These are phyloP conservation scores for Leptodactylus fuscus DNA, from an alignment of 2,113 vertebrate genomes.

Conservation along the genomic window DNA sequence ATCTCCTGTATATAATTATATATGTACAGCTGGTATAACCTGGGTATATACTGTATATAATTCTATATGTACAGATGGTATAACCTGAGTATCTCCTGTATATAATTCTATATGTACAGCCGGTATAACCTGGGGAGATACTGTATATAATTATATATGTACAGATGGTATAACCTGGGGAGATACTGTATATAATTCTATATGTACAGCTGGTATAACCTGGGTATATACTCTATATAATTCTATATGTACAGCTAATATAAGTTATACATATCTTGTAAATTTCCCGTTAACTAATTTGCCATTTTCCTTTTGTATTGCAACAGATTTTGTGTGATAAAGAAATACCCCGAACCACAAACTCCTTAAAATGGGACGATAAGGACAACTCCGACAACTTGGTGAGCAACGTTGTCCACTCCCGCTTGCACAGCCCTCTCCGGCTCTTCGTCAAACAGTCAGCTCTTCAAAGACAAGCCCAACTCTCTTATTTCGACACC, in stretches of 20 bases:
- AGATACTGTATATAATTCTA: background rate
- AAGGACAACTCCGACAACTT: conserved; percentile 79
- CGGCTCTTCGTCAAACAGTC: conserved; percentile 91
- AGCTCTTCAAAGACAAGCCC: conserved; percentile 82
- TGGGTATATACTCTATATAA: background rate
- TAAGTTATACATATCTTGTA: background rate
- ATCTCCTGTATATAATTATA: too few relatives aligned
- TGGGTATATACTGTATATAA: background rate
- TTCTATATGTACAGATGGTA: background rate
- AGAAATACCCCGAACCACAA: conserved; percentile 72
- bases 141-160: background rate
- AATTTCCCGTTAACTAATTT: background rate
- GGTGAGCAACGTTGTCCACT: conserved; percentile 81
- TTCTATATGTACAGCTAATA: background rate
- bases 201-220: background rate
- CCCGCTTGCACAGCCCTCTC: conserved; percentile 87
- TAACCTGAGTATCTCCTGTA: too few relatives aligned
- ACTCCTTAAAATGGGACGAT: conserved; percentile 88
- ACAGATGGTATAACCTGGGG: background rate
- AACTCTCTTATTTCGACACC: conserved; percentile 87
- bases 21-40: background rate
- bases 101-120: too few relatives aligned
- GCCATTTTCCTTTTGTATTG: conserved; percentile 61
- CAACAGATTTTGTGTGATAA: conserved; percentile 84
- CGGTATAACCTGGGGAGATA: background rate